Evolutionary conservation across 2,888 invertebrate species (phyloP), one percentile per base, ranked within the genome.

Genomic region (Rhingia campestris): DNA sequence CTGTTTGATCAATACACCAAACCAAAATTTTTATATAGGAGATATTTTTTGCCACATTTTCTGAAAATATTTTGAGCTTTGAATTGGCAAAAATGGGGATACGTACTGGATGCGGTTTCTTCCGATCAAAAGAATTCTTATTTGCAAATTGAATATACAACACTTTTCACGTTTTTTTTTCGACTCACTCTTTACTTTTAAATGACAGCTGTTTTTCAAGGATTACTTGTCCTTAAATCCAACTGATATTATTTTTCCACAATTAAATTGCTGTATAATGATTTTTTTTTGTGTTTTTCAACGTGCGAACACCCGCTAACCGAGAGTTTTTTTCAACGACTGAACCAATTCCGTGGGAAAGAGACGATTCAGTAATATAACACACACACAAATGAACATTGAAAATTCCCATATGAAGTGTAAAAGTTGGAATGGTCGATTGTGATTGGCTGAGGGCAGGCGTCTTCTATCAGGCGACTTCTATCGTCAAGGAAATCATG

Each of bases 391-490:
- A 86, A 85, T 58, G 86, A 86, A 87, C 87, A 63, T 32, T 61
- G 47, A 49, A n/a, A 81, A 77, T 39, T 69, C 41, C 39, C 56
- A 37, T 72, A 54, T 69, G 69, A 86, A 43, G 12, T 10, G 49
- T 86, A 81, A 77, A 87, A 70, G 58, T 59, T 56, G 66, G 39
- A 56, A 35, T 41, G 54, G 39, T 10, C 9, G 30, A 6, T 37
- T 74, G 30, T 76, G 86, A 87, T 88, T 87, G 87, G 87, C 58
- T 75, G 56, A 32, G 64, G 45, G 45, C 76, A 81, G 88, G 86
- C 66, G 86, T 45, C 88, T 88, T 89, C 88, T 87, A 87, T 84
- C 88, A 88, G 86, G 87, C 81, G 84, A 81, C 87, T 88, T 88
- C 88, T 88, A 87, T 80, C 86, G 86, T 37, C 66, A 66, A 54